Percentiles rank a stretch among this genome's conserved stretches.
These are phyloP conservation scores for Doryteuthis pealeii DNA, from an alignment of 1,140 invertebrate species.

Conservation along the genomic window DNA sequence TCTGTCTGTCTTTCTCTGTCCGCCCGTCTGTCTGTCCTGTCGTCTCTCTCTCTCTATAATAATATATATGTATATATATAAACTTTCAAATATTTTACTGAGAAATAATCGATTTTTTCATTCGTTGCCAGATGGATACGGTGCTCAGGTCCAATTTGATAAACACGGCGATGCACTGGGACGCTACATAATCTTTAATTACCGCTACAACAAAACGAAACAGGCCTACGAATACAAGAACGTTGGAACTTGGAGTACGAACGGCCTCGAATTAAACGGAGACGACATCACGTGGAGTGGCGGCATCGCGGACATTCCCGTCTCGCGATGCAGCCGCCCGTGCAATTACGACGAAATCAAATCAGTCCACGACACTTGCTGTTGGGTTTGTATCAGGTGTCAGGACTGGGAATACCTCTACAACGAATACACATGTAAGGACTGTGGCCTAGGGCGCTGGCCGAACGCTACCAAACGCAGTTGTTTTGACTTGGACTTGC, in stretches of 20 bases:
- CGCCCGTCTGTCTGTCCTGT: neutral
- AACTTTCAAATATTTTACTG: too few species aligned
- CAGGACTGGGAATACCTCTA: constrained; percentile 66
- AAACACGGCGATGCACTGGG: constrained; percentile 62
- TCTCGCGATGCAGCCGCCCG: constrained; percentile 69
- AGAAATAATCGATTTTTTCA: too few species aligned
- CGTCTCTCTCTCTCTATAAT: neutral
- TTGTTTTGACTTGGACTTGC: constrained; percentile 56
- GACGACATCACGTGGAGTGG: constrained; percentile 52
- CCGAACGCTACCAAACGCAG: constrained; percentile 52
- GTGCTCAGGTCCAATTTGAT: constrained; percentile 55
- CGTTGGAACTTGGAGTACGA: constrained; percentile 50
- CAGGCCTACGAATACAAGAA: constrained; percentile 48
- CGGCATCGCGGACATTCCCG: constrained; percentile 58
- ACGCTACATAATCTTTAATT: constrained; percentile 62
- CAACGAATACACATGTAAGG: constrained; percentile 68
- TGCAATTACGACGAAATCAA: constrained; percentile 76
- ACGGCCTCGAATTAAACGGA: constrained; percentile 36
- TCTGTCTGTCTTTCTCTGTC: too few species aligned
- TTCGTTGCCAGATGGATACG: constrained; percentile 51
- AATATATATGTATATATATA: too few species aligned
- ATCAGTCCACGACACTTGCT: constrained; percentile 91
- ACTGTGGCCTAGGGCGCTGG: constrained; percentile 65
- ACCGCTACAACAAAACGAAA: constrained; percentile 41
- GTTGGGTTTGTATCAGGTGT: constrained; percentile 68